phyloP scores from a whole-genome alignment of 1,140 invertebrate species.

The Amyelois transitella region DNA sequence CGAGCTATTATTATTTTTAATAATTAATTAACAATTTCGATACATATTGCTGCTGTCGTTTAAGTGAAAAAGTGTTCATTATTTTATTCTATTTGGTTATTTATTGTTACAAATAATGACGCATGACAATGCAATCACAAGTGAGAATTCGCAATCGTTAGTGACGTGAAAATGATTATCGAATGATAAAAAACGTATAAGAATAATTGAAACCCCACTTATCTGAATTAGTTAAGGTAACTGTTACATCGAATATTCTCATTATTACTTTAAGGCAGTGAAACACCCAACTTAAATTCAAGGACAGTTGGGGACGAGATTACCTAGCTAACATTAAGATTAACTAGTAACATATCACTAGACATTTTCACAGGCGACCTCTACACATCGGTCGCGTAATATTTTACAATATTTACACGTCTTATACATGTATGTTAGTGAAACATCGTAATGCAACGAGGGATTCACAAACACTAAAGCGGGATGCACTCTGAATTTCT shows the following conservation, averaged over 20 bases:
- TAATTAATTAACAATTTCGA: slow-evolving; percentile 25
- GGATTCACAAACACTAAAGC: slow-evolving; percentile 54
- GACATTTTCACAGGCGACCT: slow-evolving; percentile 68
- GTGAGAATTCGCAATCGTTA: not conserved
- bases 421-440: slow-evolving; percentile 58
- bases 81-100: not conserved
- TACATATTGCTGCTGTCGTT: slow-evolving; percentile 12
- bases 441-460: slow-evolving; percentile 36
- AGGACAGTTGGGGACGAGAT: slow-evolving; percentile 71
- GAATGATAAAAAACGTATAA: slow-evolving; percentile 51
- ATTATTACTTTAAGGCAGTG: slow-evolving; percentile 73
- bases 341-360: slow-evolving; percentile 71
- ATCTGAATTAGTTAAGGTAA: slow-evolving; percentile 65
- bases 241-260: slow-evolving; percentile 60
- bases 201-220: slow-evolving; percentile 60
- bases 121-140: slow-evolving; percentile 2
- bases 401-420: slow-evolving; percentile 73
- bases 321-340: slow-evolving; percentile 72
- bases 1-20: slow-evolving; percentile 21
- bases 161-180: slow-evolving; percentile 25
- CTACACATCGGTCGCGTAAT: slow-evolving; percentile 61
- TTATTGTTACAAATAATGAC: slow-evolving; percentile 4
- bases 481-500: slow-evolving; percentile 47
- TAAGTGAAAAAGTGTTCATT: slow-evolving; percentile 12
- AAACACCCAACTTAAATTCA: slow-evolving; percentile 71